Evolutionary conservation across 2,797 vertebrate species (phyloP).

Genomic region (Austrolebias charrua): DNA sequence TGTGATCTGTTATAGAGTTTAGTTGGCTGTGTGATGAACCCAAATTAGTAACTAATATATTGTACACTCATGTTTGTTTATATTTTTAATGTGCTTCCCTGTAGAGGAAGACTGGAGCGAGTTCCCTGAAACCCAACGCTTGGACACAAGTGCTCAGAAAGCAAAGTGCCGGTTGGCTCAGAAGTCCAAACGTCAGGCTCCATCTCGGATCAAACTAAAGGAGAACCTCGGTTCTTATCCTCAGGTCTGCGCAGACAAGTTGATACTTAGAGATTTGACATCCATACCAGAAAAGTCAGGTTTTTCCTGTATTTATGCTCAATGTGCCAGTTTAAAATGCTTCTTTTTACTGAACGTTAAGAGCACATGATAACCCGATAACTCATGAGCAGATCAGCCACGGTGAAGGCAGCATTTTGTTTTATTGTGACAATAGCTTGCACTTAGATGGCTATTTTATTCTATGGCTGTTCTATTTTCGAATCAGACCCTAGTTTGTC

Average conservation of each 20-base stretch:
- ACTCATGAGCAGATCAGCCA: not conserved
- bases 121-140: conserved; percentile 84
- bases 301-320: not conserved
- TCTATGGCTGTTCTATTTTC: not conserved
- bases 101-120: conserved; percentile 82
- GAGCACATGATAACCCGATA: not conserved
- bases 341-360: not conserved
- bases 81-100: not conserved
- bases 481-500: not conserved
- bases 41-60: no score
- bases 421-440: not conserved
- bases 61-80: not conserved
- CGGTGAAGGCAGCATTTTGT: not conserved
- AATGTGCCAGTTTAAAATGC: not conserved
- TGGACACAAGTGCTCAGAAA: conserved; percentile 90
- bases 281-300: not conserved
- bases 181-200: conserved; percentile 88
- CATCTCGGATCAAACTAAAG: conserved; percentile 87
- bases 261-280: not conserved
- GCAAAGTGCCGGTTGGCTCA: conserved; percentile 89
- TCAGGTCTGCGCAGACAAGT: conserved; percentile 72
- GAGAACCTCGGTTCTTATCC: conserved; percentile 71
- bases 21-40: no score
- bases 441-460: no score
- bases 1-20: no score